Evolutionary conservation across 2,888 invertebrate genomes (phyloP), one percentile per base, ranked within the genome.

Genomic region (Orchestes rusci): DNA sequence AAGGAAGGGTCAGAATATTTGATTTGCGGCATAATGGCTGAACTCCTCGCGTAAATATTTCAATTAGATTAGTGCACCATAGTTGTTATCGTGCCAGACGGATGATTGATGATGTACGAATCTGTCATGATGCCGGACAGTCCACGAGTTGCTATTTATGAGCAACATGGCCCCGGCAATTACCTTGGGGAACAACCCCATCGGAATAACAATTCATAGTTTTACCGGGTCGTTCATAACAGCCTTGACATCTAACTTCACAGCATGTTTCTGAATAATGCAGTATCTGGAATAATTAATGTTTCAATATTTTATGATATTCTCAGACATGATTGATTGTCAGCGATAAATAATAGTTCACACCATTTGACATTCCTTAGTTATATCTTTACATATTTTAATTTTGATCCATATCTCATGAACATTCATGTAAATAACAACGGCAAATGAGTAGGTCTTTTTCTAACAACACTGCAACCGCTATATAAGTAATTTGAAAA

Each of bases 51-150:
- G 55, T 53, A 57, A 58, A 60, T 60, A 61, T 61, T 60, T 61
- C 61, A 60, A 60, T 60, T 59, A 59, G 55, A 59, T 59, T 59
- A 55, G 54, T 54, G 55, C 54, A 56, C 55, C 56, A 53, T 52
- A 56, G 55, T 58, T 56, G 60, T 60, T 62, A 61, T 59, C 58
- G 56, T 54, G 55, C 52, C 51, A 52, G 52, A 41, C 51, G 52
- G 55, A 66, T 67, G 67, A 68, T 68, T 63, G 66, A 68, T 65
- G 66, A 66, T 61, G 60, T 63, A 63, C 66, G 67, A 67, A 68
- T 67, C 66, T 66, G 67, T 66, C 67, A 67, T 62, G 64, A 60
- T 57, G 62, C 60, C 34, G 64, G 64, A 60, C 63, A 59, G 53
- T 57, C 60, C 60, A 59, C 56, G 59, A 56, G 59, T 54, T 58